A percentile compares a stretch with the other conserved stretches of the same genome.
phyloP scores from a whole-genome alignment of 2,113 vertebrate species.

The Callopanchax toddi region DNA sequence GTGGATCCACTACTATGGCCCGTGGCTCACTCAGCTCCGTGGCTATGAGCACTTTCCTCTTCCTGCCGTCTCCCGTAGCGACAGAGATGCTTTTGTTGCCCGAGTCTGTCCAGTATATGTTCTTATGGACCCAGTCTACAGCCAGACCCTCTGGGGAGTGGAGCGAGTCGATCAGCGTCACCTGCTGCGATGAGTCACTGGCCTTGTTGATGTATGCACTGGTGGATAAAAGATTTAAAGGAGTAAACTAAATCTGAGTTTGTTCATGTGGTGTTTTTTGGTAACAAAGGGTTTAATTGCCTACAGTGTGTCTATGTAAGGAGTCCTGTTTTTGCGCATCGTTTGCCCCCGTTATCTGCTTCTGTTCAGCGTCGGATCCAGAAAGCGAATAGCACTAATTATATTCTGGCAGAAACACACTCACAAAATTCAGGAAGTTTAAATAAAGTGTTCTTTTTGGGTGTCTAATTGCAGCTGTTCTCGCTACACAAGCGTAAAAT shows the following conservation, averaged over 20 bases:
- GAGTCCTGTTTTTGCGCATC: no score
- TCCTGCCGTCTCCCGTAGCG: slow-evolving; percentile 88
- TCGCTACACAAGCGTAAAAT: no score
- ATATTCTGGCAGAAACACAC: no score
- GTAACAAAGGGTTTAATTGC: neutral
- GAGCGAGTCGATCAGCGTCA: slow-evolving; percentile 88
- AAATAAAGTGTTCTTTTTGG: no score
- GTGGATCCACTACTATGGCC: slow-evolving; percentile 93
- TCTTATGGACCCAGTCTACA: slow-evolving; percentile 96
- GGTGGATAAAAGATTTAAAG: slow-evolving; percentile 26
- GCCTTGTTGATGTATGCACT: slow-evolving; percentile 96
- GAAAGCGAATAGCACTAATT: neutral
- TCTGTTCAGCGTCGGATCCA: no score
- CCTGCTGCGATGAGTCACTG: slow-evolving; percentile 87
- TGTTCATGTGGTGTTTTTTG: no score
- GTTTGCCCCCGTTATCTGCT: no score
- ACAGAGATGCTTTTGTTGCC: slow-evolving; percentile 96
- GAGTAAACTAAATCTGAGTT: neutral
- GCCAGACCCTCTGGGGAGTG: slow-evolving; percentile 95
- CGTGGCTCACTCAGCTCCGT: slow-evolving; percentile 90
- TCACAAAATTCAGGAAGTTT: no score
- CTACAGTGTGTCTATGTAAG: neutral
- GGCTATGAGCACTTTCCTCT: slow-evolving; percentile 89
- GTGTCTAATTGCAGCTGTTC: no score
- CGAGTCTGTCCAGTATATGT: slow-evolving; percentile 98